Evolutionary conservation across 2,113 vertebrate genomes (phyloP).

Genomic region (Vidua macroura): DNA sequence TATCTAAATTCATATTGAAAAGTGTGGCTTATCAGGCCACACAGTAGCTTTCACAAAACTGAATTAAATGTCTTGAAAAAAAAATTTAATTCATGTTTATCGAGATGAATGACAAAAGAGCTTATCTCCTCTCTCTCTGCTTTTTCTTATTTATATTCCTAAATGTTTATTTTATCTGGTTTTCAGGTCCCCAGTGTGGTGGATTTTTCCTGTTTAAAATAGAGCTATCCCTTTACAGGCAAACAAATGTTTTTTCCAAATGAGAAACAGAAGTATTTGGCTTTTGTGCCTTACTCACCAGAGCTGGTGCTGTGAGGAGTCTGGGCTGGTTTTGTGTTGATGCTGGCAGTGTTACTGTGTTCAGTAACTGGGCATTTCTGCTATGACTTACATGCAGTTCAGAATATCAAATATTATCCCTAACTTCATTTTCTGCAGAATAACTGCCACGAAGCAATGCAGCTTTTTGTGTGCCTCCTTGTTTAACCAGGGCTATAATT

Average conservation of each 20-base stretch:
- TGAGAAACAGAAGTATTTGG: neutral
- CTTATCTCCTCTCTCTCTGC: neutral
- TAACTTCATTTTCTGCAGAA: neutral
- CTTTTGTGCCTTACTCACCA: neutral
- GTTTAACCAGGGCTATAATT: neutral
- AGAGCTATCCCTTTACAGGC: neutral
- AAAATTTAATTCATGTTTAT: neutral
- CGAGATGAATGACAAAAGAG: neutral
- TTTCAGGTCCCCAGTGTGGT: neutral
- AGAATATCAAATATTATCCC: neutral
- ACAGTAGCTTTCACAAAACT: neutral
- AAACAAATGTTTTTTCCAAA: neutral
- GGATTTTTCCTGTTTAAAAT: neutral
- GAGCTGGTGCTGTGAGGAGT: neutral
- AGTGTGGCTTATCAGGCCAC: neutral
- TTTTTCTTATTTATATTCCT: neutral
- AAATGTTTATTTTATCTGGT: neutral
- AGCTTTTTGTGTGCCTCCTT: neutral
- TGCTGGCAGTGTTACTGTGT: neutral
- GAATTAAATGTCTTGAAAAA: neutral
- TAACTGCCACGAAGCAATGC: accelerated
- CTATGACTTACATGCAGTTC: neutral
- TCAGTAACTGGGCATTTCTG: neutral
- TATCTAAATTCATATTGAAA: neutral
- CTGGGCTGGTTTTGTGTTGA: neutral